These are phyloP conservation scores for Augochlora pura DNA, from an alignment of 1,140 invertebrate species.

Conservation along the genomic window DNA sequence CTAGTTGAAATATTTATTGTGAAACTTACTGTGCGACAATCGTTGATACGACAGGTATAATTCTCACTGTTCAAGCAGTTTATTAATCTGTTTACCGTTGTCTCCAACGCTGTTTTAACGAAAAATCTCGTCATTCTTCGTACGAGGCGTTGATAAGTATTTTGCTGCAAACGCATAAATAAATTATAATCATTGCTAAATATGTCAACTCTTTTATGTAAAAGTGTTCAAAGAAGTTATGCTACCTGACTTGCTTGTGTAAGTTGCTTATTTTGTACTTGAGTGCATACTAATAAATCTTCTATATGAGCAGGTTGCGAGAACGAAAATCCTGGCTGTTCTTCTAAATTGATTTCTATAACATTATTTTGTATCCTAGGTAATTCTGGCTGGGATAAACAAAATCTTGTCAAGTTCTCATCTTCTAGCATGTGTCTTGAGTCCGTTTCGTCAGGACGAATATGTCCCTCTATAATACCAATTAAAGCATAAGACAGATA, in stretches of 20 bases:
- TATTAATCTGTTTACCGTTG: conserved; percentile 83
- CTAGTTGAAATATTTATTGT: conserved; percentile 25
- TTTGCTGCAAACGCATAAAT: conserved; percentile 76
- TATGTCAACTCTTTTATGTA: not conserved
- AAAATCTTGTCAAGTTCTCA: conserved; percentile 69
- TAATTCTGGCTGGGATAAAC: conserved; percentile 75
- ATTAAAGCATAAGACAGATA: not conserved
- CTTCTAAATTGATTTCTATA: conserved; percentile 68
- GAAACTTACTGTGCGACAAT: conserved; percentile 81
- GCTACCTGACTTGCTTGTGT: conserved; percentile 79
- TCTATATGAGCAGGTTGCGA: conserved; percentile 93
- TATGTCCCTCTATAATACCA: conserved; percentile 17
- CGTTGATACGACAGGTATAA: conserved; percentile 82
- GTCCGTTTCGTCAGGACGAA: conserved; percentile 30
- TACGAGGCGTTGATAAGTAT: conserved; percentile 89
- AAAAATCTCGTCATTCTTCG: conserved; percentile 96
- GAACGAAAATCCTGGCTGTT: conserved; percentile 84
- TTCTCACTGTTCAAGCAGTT: conserved; percentile 84
- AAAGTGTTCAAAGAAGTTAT: conserved; percentile 9
- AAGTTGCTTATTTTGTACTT: conserved; percentile 85
- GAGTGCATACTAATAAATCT: conserved; percentile 89
- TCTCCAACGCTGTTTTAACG: conserved; percentile 85
- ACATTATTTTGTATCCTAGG: conserved; percentile 61
- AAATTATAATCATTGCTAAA: conserved; percentile 20
- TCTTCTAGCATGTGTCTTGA: conserved; percentile 59